A percentile compares a stretch with the other conserved stretches of the same genome.
phyloP scores from a whole-genome alignment of 2,113 vertebrate species.

The Struthio camelus region DNA sequence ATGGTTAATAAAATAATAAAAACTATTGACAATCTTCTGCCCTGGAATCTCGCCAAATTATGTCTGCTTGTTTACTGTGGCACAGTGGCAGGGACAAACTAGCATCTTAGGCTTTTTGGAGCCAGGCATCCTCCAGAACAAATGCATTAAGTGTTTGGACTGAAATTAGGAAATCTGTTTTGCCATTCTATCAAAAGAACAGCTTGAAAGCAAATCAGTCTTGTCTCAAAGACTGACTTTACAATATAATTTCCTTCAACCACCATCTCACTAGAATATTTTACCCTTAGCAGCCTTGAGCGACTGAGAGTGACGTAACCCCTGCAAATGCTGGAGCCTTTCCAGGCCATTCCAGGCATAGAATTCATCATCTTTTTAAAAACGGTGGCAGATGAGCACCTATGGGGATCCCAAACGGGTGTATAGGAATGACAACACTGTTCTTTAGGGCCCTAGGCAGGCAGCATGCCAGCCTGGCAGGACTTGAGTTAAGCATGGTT shows the following conservation, averaged over 20 bases:
- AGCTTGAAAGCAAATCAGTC: neutral
- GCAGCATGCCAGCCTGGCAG: neutral
- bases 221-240: neutral
- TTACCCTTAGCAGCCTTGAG: neutral
- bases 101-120: neutral
- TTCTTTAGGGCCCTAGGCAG: neutral
- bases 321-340: neutral
- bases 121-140: neutral
- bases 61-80: neutral
- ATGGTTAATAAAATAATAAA: neutral
- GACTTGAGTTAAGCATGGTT: neutral
- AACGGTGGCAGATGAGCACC: neutral
- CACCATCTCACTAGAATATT: neutral
- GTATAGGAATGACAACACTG: neutral
- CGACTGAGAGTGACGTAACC: neutral
- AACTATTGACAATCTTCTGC: neutral
- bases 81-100: neutral
- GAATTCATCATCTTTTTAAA: neutral
- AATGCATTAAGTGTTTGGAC: neutral
- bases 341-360: neutral
- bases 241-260: neutral
- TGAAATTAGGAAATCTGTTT: neutral
- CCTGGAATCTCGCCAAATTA: neutral
- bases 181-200: neutral
- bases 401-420: neutral